phyloP scores from a whole-genome alignment of 2,113 vertebrate genomes.

The Macheiramphus alcinus region DNA sequence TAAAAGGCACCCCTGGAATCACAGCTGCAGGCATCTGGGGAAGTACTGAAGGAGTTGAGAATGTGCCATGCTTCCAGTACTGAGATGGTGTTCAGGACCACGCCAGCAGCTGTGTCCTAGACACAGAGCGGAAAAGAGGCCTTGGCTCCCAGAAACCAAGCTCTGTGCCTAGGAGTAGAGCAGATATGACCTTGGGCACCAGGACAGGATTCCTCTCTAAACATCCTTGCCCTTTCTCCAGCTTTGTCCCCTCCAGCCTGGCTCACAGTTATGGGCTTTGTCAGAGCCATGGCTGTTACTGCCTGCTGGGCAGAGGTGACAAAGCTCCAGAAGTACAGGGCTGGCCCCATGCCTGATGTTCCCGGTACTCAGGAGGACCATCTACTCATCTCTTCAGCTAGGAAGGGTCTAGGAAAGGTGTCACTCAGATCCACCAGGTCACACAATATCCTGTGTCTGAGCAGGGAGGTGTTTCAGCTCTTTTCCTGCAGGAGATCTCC shows the following conservation, averaged over 20 bases:
- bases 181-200: not conserved
- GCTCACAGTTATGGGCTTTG: not conserved
- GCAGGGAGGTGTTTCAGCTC: not conserved
- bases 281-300: not conserved
- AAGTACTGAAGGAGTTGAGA: not conserved
- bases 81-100: not conserved
- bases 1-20: not conserved
- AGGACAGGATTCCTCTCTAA: not conserved
- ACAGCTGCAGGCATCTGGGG: not conserved
- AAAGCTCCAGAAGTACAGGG: not conserved
- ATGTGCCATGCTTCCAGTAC: not conserved
- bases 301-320: not conserved
- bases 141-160: not conserved
- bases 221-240: not conserved
- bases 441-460: not conserved
- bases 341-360: not conserved
- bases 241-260: not conserved
- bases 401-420: not conserved
- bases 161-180: not conserved
- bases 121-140: not conserved
- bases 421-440: not conserved
- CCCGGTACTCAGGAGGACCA: not conserved
- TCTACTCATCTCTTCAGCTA: not conserved
- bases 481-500: not conserved
- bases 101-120: not conserved